Base-by-base conservation (phyloP, 1,140 invertebrate species). In the Brachionus calyciflorus region DNA sequence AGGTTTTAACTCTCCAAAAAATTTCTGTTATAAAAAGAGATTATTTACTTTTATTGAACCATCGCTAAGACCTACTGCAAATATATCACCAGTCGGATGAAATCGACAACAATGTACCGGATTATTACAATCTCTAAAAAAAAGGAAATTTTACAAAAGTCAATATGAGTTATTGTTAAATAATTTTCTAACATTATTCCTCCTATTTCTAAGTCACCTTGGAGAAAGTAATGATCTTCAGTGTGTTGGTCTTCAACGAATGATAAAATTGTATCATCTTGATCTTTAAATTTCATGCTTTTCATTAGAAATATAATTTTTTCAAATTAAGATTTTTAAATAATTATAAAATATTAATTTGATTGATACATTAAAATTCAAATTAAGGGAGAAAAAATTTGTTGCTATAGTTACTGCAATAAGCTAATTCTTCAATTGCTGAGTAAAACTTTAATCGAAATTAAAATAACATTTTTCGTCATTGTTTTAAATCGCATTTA, bases 21-120 rank as follows among this genome's bases (percentile, higher is more conserved):
- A 24, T 40, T 41, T 17, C 2, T 44, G 2, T 14, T 12, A 30
- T 30, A 9, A 1, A 1, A 1, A 17, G 0, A 48, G 17, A 48
- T 9, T 37, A 3, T 26, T 76, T 60, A 76, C 73, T 60, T 76
- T 76, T 21, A 76, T 41, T n/a, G 26, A 55, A 28, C 73, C 73
- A 60, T 76, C 46, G 2, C 26, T 26, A 10, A 76, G 33, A 24
- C 73, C 73, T 10, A 60, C 73, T 0, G 73, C 30, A 30, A 76
- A 57, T 30, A 40, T 5, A 26, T 76, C 73, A 9, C 73, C 73
- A 33, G 19, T 26, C 2, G 73, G 73, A 48, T 37, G 17, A 60
- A 55, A 76, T 41, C 41, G 55, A 30, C 73, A 76, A 30, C 73
- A 76, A 55, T 55, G 49, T n/a, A 76, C 37, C 5, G 49, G 19